These are phyloP conservation scores for Eristalis arbustorum DNA, from an alignment of 2,888 invertebrate genomes.

Conservation along the genomic window DNA sequence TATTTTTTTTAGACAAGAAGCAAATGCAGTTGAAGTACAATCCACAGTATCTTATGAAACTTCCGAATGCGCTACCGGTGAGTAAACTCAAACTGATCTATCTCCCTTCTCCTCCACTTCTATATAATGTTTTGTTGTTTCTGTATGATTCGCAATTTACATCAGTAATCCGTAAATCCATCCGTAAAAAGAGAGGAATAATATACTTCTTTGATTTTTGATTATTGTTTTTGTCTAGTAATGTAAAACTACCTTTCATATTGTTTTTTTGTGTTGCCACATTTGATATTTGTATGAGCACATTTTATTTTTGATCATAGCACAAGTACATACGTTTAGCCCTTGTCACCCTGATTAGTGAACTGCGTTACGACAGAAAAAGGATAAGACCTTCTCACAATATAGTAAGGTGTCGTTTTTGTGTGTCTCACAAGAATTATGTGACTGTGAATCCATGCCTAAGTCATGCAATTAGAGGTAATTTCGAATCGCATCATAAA, in stretches of 20 bases:
- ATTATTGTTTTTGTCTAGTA: neutral
- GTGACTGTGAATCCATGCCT: too few species aligned
- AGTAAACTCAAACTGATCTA: slow-evolving; percentile 64
- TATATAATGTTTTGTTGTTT: slow-evolving; percentile 38
- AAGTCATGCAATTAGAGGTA: too few species aligned
- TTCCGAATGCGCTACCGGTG: slow-evolving; percentile 79
- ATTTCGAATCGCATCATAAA: too few species aligned
- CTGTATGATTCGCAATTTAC: neutral
- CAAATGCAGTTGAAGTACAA: slow-evolving; percentile 79
- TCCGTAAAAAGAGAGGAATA: neutral
- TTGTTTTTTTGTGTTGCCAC: neutral
- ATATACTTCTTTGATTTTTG: neutral
- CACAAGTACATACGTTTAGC: neutral
- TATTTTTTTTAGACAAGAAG: slow-evolving; percentile 76
- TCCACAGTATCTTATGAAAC: slow-evolving; percentile 80
- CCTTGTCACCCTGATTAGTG: neutral
- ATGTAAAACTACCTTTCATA: neutral
- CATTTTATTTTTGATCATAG: neutral
- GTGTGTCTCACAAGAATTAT: too few species aligned
- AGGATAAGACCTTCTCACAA: too few species aligned
- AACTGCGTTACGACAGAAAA: neutral
- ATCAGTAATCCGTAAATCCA: neutral
- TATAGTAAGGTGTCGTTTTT: too few species aligned
- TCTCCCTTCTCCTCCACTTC: neutral
- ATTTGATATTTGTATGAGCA: neutral